phyloP scores from a whole-genome alignment of 2,888 invertebrate genomes.

The Mylabris sibirica region DNA sequence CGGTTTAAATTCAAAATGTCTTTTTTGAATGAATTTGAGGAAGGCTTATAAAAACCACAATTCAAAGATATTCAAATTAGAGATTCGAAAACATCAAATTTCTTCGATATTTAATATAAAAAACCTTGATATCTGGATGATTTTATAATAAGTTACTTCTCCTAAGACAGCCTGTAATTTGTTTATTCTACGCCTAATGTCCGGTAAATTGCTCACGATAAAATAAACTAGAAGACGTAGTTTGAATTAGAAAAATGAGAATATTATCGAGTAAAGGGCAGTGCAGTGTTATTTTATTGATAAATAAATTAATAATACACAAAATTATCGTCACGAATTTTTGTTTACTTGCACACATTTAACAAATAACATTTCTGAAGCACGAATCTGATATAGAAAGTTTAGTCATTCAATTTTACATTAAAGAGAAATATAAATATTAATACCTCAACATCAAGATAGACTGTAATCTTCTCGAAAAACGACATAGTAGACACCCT shows the following conservation, averaged over 20 bases:
- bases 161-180: too few relatives aligned
- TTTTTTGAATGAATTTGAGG: too few relatives aligned
- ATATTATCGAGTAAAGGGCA: background rate
- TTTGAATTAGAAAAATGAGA: background rate
- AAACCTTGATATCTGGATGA: too few relatives aligned
- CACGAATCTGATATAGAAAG: background rate
- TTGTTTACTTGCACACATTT: conserved; percentile 52
- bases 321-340: conserved; percentile 54
- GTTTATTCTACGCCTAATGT: background rate
- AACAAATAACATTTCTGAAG: conserved; percentile 46
- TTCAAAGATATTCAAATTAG: too few relatives aligned
- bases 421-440: background rate
- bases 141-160: too few relatives aligned
- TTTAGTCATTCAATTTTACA: background rate
- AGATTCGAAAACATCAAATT: too few relatives aligned
- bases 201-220: background rate
- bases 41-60: too few relatives aligned
- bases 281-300: conserved; percentile 51
- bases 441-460: conserved; percentile 23
- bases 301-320: conserved; percentile 50
- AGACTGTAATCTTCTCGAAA: conserved; percentile 23
- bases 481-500: conserved; percentile 13
- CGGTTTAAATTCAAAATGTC: too few relatives aligned
- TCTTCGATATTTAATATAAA: too few relatives aligned
- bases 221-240: background rate